These are phyloP conservation scores for Procavia capensis DNA, from an alignment of 2,113 vertebrate species.

Conservation along the genomic window DNA sequence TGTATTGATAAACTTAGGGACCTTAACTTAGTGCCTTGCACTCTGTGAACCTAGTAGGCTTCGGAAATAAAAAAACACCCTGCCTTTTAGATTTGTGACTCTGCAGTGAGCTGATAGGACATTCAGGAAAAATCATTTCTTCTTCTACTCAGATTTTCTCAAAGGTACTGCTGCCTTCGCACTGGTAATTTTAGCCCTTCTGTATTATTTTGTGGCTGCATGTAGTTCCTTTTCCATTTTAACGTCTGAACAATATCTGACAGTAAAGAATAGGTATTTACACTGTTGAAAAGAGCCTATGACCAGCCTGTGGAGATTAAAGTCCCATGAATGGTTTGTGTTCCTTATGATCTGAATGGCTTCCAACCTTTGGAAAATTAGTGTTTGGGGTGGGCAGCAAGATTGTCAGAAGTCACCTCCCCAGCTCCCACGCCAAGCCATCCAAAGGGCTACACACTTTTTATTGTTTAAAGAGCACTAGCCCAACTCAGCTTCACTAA, in stretches of 20 bases:
- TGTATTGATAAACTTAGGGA: conserved; percentile 6
- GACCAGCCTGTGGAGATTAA: background rate
- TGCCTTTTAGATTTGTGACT: background rate
- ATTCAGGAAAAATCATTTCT: background rate
- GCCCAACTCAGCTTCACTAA: conserved; percentile 20
- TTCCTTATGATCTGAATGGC: conserved; percentile 67
- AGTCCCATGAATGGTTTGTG: background rate
- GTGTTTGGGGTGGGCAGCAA: background rate
- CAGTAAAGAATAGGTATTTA: conserved; percentile 62
- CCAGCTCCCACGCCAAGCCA: background rate
- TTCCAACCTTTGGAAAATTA: conserved; percentile 32
- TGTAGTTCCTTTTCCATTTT: conserved; percentile 45
- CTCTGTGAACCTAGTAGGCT: background rate
- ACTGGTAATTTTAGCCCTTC: background rate
- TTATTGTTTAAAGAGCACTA: conserved; percentile 43
- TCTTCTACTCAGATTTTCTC: background rate
- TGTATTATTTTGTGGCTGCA: conserved; percentile 25
- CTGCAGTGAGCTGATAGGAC: background rate
- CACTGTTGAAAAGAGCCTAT: conserved; percentile 28
- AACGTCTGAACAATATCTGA: conserved; percentile 33
- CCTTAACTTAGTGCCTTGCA: background rate
- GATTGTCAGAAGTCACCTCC: background rate
- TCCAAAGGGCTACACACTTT: background rate
- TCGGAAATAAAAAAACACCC: conserved; percentile 17
- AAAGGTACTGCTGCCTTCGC: background rate